Percentiles rank a stretch among this genome's conserved stretches.
Conservation (phyloP, 2,888 invertebrate species). For the Peribatodes rhomboidaria region DNA sequence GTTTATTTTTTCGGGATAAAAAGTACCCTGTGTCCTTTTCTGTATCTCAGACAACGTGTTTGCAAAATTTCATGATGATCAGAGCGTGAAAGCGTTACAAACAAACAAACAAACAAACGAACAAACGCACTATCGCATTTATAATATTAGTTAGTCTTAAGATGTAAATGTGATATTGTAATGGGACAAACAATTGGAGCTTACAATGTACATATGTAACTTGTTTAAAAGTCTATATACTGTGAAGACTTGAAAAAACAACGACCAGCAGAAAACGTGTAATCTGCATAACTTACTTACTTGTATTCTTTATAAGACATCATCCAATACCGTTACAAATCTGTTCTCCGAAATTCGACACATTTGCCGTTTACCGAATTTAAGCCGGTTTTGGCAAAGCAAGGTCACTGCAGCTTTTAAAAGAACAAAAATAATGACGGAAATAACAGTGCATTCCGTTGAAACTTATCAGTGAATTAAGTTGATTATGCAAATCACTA, state of each 20-base stretch:
- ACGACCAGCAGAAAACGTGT: conserved; percentile 28
- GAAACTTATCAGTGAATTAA: conserved; percentile 21
- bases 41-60: no score
- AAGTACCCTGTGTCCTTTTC: no score
- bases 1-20: no score
- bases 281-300: conserved; percentile 8
- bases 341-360: conserved; percentile 15
- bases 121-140: no score
- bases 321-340: conserved; percentile 27
- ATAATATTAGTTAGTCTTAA: no score
- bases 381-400: conserved; percentile 28
- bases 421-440: conserved; percentile 16
- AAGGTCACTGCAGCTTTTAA: conserved; percentile 33
- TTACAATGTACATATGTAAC: no score
- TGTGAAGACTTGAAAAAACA: not conserved
- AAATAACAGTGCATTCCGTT: conserved; percentile 26
- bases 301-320: no score
- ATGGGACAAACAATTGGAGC: no score
- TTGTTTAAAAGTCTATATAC: not conserved
- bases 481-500: conserved; percentile 19
- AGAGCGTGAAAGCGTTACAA: no score
- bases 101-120: no score
- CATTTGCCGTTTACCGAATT: conserved; percentile 17
- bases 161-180: no score
- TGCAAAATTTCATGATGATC: no score